Conservation (phyloP, 2,113 vertebrate genomes). For the Coryphaenoides rupestris region DNA sequence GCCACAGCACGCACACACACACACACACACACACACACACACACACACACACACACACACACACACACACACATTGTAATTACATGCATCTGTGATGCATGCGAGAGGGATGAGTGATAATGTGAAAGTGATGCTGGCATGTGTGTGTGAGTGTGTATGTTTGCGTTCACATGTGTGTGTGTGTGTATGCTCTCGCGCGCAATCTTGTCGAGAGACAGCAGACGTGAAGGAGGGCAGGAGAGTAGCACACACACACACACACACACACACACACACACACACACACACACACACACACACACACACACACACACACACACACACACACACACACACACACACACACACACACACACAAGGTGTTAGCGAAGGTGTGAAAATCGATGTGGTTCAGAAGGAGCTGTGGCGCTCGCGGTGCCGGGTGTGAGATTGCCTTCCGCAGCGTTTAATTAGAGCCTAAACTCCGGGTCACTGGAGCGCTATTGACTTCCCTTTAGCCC, state of each 20-base stretch:
- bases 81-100: constrained; percentile 45
- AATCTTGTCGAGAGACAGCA: too few species aligned
- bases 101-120: constrained; percentile 16
- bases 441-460: constrained; percentile 69
- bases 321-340: constrained; percentile 2
- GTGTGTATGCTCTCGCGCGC: constrained; percentile 17
- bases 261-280: constrained; percentile 5
- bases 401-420: constrained; percentile 39
- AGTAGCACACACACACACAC: constrained; percentile 3
- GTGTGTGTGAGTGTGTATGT: not conserved
- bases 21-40: constrained; percentile 35
- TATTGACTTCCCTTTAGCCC: constrained; percentile 68
- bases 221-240: too few species aligned
- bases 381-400: constrained; percentile 55
- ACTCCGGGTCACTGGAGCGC: constrained; percentile 45
- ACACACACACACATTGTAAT: constrained; percentile 60
- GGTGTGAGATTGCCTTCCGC: constrained; percentile 65
- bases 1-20: constrained; percentile 34
- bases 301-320: constrained; percentile 12
- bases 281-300: not conserved
- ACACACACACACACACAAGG: constrained; percentile 14
- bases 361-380: constrained; percentile 68
- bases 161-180: constrained; percentile 26
- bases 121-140: constrained; percentile 11
- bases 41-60: constrained; percentile 35